Conservation (phyloP, 2,797 vertebrate genomes). For the Coreius guichenoti region DNA sequence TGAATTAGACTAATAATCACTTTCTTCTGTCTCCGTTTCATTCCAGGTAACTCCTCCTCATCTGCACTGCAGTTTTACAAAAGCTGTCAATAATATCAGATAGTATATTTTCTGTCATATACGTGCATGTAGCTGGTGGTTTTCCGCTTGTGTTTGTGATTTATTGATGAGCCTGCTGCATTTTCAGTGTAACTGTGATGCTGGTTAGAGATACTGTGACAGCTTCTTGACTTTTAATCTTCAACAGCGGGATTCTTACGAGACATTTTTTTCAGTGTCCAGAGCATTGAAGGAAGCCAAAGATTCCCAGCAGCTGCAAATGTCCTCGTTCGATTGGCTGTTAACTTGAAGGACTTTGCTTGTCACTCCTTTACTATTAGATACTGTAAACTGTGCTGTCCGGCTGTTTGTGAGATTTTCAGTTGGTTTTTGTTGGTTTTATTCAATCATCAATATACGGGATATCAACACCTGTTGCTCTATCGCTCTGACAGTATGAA, state of each 20-base stretch:
- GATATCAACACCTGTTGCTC: no score
- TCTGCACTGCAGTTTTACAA: background rate
- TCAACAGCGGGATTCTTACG: background rate
- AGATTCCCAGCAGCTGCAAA: background rate
- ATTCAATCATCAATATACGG: background rate
- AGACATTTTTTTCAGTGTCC: background rate
- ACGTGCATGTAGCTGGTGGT: background rate
- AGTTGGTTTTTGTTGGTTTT: background rate
- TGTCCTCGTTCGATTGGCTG: background rate
- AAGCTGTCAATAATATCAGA: background rate
- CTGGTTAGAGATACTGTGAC: conserved; percentile 5
- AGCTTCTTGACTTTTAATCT: conserved; percentile 15
- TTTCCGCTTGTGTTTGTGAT: background rate
- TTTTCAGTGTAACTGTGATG: background rate
- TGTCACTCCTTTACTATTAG: background rate
- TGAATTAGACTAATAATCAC: background rate
- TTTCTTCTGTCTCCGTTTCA: background rate
- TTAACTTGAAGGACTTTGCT: background rate
- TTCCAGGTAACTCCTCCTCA: background rate
- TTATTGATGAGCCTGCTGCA: conserved; percentile 1
- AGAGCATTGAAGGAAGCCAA: background rate
- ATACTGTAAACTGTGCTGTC: background rate
- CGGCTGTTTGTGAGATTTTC: no score
- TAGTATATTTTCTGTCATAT: background rate
- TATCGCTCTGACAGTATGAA: no score